Conservation (phyloP, 2,888 invertebrate genomes). For the Uropetala carovei region DNA sequence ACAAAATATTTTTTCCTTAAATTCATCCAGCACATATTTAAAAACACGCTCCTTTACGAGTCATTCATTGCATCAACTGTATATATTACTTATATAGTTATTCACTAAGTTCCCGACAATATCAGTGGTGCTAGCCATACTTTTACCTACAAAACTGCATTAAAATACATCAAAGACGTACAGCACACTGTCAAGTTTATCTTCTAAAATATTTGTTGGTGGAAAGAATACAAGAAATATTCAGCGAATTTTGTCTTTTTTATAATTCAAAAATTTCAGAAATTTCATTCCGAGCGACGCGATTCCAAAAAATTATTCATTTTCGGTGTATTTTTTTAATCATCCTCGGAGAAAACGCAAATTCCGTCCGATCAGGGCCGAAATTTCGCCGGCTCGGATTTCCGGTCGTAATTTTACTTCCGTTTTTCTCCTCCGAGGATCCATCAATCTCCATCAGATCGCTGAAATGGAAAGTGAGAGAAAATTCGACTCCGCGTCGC, state of each 20-base stretch:
- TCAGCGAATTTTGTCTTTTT: no score
- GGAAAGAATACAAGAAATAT: no score
- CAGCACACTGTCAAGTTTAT: no score
- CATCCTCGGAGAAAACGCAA: background rate
- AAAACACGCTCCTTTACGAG: background rate
- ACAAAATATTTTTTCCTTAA: no score
- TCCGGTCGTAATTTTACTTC: background rate
- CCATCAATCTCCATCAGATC: background rate
- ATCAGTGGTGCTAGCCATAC: no score
- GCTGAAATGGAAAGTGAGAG: background rate
- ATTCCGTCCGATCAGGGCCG: background rate
- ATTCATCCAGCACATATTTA: background rate
- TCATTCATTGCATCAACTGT: background rate
- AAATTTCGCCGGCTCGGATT: background rate
- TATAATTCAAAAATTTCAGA: no score
- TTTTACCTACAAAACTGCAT: no score
- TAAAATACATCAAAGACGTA: no score
- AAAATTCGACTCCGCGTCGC: background rate
- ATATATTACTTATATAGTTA: no score
- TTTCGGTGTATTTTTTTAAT: background rate
- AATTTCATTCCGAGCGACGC: background rate
- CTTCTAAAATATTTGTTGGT: no score
- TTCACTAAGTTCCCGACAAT: no score
- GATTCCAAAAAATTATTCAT: background rate
- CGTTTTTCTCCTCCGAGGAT: background rate